These are phyloP conservation scores for Virgularia gustaviana DNA, from an alignment of 92 coral and sea anemone species.

Conservation along the genomic window DNA sequence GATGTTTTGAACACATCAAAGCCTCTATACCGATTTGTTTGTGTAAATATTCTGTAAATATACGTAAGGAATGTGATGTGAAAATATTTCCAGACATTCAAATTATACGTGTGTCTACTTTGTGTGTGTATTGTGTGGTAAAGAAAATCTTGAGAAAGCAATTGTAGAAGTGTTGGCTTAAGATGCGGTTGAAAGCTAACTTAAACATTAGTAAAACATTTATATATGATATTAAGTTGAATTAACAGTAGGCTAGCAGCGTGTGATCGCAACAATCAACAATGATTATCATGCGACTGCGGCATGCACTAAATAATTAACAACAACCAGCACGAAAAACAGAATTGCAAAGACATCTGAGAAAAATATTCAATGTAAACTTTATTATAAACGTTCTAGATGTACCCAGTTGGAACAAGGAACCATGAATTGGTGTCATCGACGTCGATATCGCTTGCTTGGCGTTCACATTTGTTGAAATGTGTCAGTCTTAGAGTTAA, in stretches of 20 bases:
- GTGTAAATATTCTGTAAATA: too few relatives aligned
- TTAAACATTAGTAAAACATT: background rate
- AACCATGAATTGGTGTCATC: too few relatives aligned
- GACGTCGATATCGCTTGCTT: too few relatives aligned
- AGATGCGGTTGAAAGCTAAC: background rate
- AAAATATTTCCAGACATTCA: too few relatives aligned
- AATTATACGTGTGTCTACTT: too few relatives aligned
- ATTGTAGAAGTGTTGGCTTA: constrained; percentile 31
- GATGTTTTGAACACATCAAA: too few relatives aligned
- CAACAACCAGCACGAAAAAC: constrained; percentile 5
- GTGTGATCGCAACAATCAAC: background rate
- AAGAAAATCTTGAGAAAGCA: too few relatives aligned
- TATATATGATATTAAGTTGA: background rate
- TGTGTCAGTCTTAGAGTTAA: background rate
- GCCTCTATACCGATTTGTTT: too few relatives aligned
- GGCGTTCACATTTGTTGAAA: background rate
- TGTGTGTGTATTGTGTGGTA: too few relatives aligned
- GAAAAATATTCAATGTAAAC: background rate
- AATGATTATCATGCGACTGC: background rate
- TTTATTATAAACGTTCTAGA: background rate
- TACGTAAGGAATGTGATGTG: too few relatives aligned
- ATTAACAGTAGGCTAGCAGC: constrained; percentile 26
- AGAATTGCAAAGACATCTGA: constrained; percentile 28
- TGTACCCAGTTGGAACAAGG: background rate
- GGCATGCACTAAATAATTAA: background rate